A percentile compares a stretch with the other conserved stretches of the same genome.
Evolutionary conservation across 2,797 vertebrate species (phyloP).

Genomic region (Bradypus variegatus): DNA sequence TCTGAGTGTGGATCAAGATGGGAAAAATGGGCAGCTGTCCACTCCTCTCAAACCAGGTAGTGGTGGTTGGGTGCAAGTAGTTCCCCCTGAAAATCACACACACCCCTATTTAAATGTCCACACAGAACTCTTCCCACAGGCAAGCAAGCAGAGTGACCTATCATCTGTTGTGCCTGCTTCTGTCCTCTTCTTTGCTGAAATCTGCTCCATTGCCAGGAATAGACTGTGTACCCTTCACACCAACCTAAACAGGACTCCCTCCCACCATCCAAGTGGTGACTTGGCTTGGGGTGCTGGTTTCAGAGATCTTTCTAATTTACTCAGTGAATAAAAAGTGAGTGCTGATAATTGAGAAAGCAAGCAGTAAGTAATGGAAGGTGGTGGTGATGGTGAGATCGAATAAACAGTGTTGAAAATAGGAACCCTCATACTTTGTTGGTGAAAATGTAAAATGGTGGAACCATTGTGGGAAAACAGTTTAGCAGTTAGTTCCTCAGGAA

Average conservation of each 20-base stretch:
- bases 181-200: conserved; percentile 54
- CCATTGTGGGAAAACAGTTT: too few relatives aligned
- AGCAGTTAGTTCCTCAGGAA: too few relatives aligned
- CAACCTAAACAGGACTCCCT: neutral
- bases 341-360: neutral
- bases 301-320: neutral
- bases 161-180: conserved; percentile 8
- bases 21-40: neutral
- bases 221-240: neutral
- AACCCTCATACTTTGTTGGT: too few relatives aligned
- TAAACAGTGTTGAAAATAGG: too few relatives aligned
- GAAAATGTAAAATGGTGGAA: too few relatives aligned
- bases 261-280: neutral
- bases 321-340: neutral
- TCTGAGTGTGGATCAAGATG: neutral
- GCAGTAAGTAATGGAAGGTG: neutral
- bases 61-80: conserved; percentile 1
- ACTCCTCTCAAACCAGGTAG: neutral
- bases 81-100: neutral
- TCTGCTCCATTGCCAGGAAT: conserved; percentile 9
- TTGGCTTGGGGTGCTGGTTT: neutral
- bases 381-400: neutral
- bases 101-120: neutral
- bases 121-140: conserved; percentile 14
- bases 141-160: neutral